Conservation (phyloP, 37 sponge, comb jelly and placozoan species). For the Bolinopsis microptera region DNA sequence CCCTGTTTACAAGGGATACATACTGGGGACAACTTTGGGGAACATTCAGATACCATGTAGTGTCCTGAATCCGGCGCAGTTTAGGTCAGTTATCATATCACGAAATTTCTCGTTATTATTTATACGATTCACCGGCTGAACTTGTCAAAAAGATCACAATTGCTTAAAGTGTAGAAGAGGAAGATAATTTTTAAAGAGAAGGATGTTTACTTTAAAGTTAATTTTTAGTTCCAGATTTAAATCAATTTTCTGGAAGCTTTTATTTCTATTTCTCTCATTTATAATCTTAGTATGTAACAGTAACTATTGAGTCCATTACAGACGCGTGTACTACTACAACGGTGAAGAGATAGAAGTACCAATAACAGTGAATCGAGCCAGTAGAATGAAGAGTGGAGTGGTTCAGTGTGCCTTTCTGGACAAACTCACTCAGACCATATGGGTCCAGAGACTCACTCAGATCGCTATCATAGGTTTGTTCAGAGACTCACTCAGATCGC, state of each 20-base stretch:
- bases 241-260: no score
- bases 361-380: background rate
- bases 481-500: no score
- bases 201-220: no score
- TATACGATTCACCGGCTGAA: no score
- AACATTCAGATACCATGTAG: background rate
- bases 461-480: background rate
- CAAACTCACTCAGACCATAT: background rate
- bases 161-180: no score
- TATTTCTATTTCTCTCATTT: no score
- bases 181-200: no score
- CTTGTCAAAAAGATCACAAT: no score
- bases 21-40: background rate
- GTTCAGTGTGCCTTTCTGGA: background rate
- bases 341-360: background rate
- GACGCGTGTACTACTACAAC: background rate
- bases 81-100: background rate
- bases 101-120: no score
- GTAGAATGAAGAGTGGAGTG: background rate
- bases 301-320: no score
- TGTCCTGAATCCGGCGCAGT: background rate
- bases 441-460: background rate
- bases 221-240: no score
- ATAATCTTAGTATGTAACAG: no score
- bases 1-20: constrained; percentile 1